phyloP scores from a whole-genome alignment of 2,888 invertebrate genomes.

The Poecilobothrus nobilitatus region DNA sequence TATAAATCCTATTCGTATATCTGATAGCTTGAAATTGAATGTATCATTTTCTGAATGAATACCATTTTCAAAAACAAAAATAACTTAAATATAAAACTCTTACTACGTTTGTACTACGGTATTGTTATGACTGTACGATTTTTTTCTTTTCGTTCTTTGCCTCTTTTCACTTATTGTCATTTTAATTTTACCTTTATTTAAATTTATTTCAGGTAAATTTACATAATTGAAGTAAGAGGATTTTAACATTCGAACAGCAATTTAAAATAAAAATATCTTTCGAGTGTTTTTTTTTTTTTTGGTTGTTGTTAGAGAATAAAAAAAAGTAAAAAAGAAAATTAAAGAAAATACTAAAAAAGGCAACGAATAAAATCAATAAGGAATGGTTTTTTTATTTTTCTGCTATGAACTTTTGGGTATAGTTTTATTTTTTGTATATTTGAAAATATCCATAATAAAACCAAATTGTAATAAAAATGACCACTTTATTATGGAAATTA shows the following conservation, averaged over 20 bases:
- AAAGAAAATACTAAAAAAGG: no score
- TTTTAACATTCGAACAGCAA: not conserved
- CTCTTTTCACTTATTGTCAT: not conserved
- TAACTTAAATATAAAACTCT: no score
- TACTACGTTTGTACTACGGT: not conserved
- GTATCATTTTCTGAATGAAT: not conserved
- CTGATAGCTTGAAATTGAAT: not conserved
- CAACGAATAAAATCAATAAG: no score
- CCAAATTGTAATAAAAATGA: no score
- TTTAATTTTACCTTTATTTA: not conserved
- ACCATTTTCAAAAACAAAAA: not conserved
- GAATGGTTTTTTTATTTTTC: no score
- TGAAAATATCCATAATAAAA: no score
- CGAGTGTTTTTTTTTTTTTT: no score
- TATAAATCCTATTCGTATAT: not conserved
- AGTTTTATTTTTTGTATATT: no score
- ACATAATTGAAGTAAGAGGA: slow-evolving; percentile 3
- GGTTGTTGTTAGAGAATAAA: no score
- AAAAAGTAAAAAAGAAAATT: no score
- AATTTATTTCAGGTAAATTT: not conserved
- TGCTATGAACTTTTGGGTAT: no score
- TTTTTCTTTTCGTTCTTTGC: not conserved
- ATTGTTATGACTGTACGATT: not conserved
- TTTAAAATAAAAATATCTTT: not conserved
- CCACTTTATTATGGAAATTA: no score